Percentiles rank a stretch among this genome's conserved stretches.
Conservation (phyloP, 2,113 vertebrate species). For the Platichthys stellatus region DNA sequence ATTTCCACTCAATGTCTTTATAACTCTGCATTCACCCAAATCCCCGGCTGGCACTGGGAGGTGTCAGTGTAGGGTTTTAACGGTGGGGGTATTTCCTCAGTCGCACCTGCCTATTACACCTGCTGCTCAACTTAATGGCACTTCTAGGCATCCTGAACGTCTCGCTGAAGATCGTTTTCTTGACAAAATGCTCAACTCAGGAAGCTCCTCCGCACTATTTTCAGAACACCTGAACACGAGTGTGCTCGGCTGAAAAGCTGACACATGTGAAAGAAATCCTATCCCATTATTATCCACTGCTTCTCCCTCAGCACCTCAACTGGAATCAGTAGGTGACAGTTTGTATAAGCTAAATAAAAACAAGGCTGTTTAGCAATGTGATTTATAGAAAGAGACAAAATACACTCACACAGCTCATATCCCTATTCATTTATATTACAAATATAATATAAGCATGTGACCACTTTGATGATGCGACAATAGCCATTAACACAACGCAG, state of each 20-base stretch:
- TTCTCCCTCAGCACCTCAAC: constrained; percentile 39
- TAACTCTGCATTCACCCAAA: constrained; percentile 76
- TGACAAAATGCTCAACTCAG: constrained; percentile 69
- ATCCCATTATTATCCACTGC: constrained; percentile 52
- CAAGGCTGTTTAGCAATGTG: constrained; percentile 22
- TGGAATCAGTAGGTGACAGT: constrained; percentile 22
- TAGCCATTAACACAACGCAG: constrained; percentile 51
- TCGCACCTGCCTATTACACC: constrained; percentile 67
- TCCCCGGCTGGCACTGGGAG: constrained; percentile 62
- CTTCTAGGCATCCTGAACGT: constrained; percentile 51
- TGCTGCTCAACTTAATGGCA: constrained; percentile 71
- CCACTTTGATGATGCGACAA: constrained; percentile 24
- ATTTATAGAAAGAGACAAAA: neutral
- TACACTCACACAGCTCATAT: neutral
- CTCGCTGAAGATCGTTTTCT: constrained; percentile 59
- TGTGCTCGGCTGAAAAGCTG: constrained; percentile 47
- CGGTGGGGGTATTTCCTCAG: constrained; percentile 60
- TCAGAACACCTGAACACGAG: constrained; percentile 39
- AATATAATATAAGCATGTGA: constrained; percentile 45
- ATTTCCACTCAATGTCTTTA: constrained; percentile 65
- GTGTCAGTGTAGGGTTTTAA: constrained; percentile 46
- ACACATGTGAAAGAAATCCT: constrained; percentile 19
- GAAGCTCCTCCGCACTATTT: constrained; percentile 55
- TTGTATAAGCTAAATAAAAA: constrained; percentile 28
- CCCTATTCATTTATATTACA: constrained; percentile 6